Base-by-base conservation (phyloP, 2,888 invertebrate genomes). In the Endomychus coccineus region DNA sequence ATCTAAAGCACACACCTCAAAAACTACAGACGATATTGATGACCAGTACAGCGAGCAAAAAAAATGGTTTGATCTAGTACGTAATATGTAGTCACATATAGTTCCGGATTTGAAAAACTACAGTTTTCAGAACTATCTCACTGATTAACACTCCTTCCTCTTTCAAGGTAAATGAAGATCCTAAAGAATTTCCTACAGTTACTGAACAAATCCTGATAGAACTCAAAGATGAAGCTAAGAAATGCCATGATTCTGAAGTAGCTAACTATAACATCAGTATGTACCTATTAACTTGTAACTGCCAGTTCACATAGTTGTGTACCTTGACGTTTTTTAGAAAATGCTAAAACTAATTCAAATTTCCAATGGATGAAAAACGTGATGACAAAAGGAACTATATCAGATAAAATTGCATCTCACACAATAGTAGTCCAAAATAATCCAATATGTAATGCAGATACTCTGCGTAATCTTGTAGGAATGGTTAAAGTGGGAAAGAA, bases 381-480 rank as follows among this genome's bases (percentile, higher is more conserved):
- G 6, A 68, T 89, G 48, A 71, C 77, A 7, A 82, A 80, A 49
- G 94, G 94, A 45, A 90, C 91, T 1, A 74, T 81, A 0, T 76
- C 80, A 1, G 94, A 94, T 64, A 85, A 83, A 68, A 76, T 90
- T 39, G 90, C 92, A 2, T 91, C 91, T 0, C 78, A 81, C 39
- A 82, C 83, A 4, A 71, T 94, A 14, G 67, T 83, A 14, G 77
- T 91, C 42, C 83, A 90, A 71, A 83, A 89, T 54, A 82, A 80
- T 49, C 87, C 90, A 0, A 68, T 88, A n/a, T 83, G 83, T 59
- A 85, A 82, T 61, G 62, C 91, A 29, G 63, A 73, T 7, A 77
- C 79, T 16, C 60, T 92, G 13, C 74, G 77, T 36, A 77, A 76
- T 52, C 66, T 94, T 9, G 71, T 92, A 12, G 74, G 73, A 41